phyloP scores from a whole-genome alignment of 2,888 invertebrate genomes.

The Drosophila pseudotalamancana region DNA sequence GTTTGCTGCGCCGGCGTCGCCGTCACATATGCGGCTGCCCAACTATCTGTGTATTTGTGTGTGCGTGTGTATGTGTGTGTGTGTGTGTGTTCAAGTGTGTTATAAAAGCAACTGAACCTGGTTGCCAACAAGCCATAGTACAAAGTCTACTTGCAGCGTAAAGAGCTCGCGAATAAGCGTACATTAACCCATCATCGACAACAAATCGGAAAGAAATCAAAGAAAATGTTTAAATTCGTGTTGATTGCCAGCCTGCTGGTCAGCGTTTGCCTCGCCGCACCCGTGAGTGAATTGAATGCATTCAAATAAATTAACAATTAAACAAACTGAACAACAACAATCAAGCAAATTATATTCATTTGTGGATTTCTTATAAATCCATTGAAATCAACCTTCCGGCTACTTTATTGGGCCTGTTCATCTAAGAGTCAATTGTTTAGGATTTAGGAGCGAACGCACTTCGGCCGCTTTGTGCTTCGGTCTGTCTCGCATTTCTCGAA shows the following conservation, averaged over 20 bases:
- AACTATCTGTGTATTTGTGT: no score
- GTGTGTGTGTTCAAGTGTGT: slow-evolving; percentile 71
- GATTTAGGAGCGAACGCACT: slow-evolving; percentile 87
- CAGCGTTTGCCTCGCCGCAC: slow-evolving; percentile 72
- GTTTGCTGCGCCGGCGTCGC: slow-evolving; percentile 39
- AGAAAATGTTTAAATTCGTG: slow-evolving; percentile 79
- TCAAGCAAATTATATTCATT: not conserved
- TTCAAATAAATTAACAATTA: slow-evolving; percentile 6
- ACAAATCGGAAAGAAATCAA: not conserved
- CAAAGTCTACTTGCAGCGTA: slow-evolving; percentile 81
- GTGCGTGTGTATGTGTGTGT: slow-evolving; percentile 1
- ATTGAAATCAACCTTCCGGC: not conserved
- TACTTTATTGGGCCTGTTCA: not conserved
- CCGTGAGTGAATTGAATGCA: slow-evolving; percentile 84
- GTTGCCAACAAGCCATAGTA: slow-evolving; percentile 76
- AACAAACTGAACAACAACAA: not conserved
- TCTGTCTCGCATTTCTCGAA: slow-evolving; percentile 89
- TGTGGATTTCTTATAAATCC: not conserved
- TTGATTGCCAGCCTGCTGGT: slow-evolving; percentile 80
- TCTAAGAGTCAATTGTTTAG: no score
- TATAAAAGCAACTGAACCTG: slow-evolving; percentile 77
- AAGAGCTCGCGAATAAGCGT: slow-evolving; percentile 58
- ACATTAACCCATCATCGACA: slow-evolving; percentile 15
- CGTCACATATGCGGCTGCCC: not conserved
- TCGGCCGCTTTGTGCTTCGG: slow-evolving; percentile 87